Percentiles rank a stretch among this genome's conserved stretches.
Conservation (phyloP, 2,888 invertebrate genomes). For the Odontothrips loti region DNA sequence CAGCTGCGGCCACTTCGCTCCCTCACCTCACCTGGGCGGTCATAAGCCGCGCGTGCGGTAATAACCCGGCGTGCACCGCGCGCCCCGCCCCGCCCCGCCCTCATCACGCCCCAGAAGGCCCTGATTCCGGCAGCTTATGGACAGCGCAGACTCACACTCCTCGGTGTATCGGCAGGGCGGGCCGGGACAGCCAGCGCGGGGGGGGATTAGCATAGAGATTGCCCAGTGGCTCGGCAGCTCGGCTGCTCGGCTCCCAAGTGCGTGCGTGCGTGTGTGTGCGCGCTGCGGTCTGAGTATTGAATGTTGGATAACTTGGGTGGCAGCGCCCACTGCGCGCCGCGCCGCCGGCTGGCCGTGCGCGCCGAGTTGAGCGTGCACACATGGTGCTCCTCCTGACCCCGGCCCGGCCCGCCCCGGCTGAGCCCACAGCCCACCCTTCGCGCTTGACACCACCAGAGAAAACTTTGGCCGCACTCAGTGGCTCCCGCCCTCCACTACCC, state of each 20-base stretch:
- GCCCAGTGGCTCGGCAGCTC: constrained; percentile 15
- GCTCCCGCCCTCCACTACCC: neutral
- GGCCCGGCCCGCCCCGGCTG: neutral
- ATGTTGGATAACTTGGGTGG: constrained; percentile 22
- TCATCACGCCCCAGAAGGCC: no score
- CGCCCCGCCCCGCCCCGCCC: no score
- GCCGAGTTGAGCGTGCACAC: constrained; percentile 8
- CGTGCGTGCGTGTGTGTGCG: neutral
- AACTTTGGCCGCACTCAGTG: no score
- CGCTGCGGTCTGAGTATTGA: constrained; percentile 12
- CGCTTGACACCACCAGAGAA: neutral
- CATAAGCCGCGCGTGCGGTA: no score
- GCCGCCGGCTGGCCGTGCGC: neutral
- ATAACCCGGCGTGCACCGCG: no score
- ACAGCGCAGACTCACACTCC: neutral
- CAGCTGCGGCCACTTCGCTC: no score
- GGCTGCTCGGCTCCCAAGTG: neutral
- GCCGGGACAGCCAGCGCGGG: neutral
- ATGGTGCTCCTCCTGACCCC: constrained; percentile 23
- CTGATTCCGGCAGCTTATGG: constrained; percentile 7
- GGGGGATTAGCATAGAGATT: constrained; percentile 17
- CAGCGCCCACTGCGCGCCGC: neutral
- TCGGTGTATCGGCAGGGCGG: neutral
- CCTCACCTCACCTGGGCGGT: no score
- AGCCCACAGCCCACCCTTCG: neutral